Percentiles rank a stretch among this genome's conserved stretches.
phyloP scores from a whole-genome alignment of 2,888 invertebrate species.

The Drosophila prolongata region DNA sequence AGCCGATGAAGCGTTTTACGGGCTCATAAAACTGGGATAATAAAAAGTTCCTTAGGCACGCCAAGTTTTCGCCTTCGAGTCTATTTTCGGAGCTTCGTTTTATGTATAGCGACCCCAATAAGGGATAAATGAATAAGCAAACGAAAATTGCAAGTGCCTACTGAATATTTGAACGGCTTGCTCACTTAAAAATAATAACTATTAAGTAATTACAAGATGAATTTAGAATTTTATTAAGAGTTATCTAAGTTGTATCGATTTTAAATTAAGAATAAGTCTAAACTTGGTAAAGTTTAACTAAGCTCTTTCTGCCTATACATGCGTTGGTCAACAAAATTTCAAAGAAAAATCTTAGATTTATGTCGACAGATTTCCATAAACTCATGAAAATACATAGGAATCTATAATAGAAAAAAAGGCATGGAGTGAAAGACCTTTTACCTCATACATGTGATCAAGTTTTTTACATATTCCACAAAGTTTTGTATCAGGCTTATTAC shows the following conservation, averaged over 20 bases:
- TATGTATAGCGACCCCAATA: background rate
- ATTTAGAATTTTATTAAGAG: too few species aligned
- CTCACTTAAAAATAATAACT: background rate
- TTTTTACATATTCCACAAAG: background rate
- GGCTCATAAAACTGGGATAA: conserved; percentile 36
- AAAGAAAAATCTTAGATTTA: background rate
- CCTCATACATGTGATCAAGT: background rate
- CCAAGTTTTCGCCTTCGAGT: conserved; percentile 6
- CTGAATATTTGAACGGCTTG: background rate
- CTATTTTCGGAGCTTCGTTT: conserved; percentile 20
- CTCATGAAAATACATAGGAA: background rate
- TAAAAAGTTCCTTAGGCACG: conserved; percentile 35
- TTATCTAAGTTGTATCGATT: too few species aligned
- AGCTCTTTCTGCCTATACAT: too few species aligned
- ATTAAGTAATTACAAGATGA: background rate
- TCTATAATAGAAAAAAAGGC: background rate
- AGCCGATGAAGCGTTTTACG: conserved; percentile 15
- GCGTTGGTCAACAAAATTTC: background rate
- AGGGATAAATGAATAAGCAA: conserved; percentile 5
- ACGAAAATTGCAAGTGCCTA: background rate
- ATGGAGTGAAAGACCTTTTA: background rate
- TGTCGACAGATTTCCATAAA: background rate
- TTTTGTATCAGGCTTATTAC: background rate
- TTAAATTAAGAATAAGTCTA: too few species aligned
- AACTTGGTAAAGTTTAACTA: too few species aligned